Evolutionary conservation across 2,113 vertebrate genomes (phyloP), one percentile per base, ranked within the genome.

Genomic region (Rousettus leschenaultii): DNA sequence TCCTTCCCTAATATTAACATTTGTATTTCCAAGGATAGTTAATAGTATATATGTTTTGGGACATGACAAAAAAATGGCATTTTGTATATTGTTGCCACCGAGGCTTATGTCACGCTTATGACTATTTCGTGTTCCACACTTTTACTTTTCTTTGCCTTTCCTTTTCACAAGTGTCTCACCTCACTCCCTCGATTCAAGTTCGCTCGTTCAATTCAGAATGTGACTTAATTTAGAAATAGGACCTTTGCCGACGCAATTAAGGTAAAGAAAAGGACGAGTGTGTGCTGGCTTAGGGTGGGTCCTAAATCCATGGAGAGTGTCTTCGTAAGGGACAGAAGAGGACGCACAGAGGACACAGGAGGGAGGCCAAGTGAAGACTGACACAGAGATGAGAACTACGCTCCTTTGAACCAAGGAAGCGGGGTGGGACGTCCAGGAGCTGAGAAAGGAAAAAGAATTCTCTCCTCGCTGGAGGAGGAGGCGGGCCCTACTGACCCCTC

Each of bases 381-480:
- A 65, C 7, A 2, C 13, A 10, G 3, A 53, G n/a, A 16, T 21
- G n/a, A 8, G 1, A n/a, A 21, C 66, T 9, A 15, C 24, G 51
- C 43, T 38, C 4, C 19, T 7, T 57, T 2, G 5, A 38, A 22
- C 71, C 22, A 43, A 43, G 33, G 45, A n/a, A 43, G 8, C 2
- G 26, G 55, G 30, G 21, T 10, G 14, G 22, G 83, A 51, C 7
- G 33, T 10, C 28, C 7, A 5, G 33, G 15, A n/a, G 7, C 40
- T 48, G 13, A 24, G 35, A 6, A 30, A 14, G 9, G 45, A 3
- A 30, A 51, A 38, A 24, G 0, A 9, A 30, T 28, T 15, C 9
- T 48, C 7, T 30, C 24, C 7, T 14, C 3, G 5, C 2, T 3
- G 2, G 19, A 7, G 22, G 73, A 9, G 45, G 33, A 15, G 22